Base-by-base conservation (phyloP, 64 coral and sea anemone species). In the Platygyra sinensis region DNA sequence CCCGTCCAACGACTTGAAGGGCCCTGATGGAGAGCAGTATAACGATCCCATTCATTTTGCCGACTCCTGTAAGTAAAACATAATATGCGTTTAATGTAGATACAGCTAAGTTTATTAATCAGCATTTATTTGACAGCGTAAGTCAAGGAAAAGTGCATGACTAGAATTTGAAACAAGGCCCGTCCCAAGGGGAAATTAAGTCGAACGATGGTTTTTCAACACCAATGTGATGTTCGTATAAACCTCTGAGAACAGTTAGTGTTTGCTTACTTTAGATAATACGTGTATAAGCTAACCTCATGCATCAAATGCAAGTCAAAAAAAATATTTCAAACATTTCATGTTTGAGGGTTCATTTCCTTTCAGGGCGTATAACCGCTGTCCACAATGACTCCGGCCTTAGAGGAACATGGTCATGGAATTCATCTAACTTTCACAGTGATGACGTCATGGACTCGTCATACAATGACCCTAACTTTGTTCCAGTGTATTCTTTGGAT, bases 361-460 rank as follows among this genome's bases (percentile, higher is more conserved):
- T 9, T 76, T 31, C 28, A 82, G 80, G 80, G 80, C 80, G 80
- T 36, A 82, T 82, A 82, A 82, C 80, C 8, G 60, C 80, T 33
- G 72, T 72, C 2, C 72, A 83, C 6, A 92, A 79, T 49, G 63
- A 27, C 16, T 96, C 94, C 0, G 86, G 94, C 8, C 60, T 92
- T 15, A 52, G 49, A 49, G 86, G 74, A 3, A 73, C 94, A 0
- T 96, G 94, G 94, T 96, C 90, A 0, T 96, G 94, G 94, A 89
- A 91, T 52, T 77, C 94, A 9, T 92, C 94, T 28, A 96, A 96
- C 62, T 96, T 96, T 22, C 90, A 96, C 38, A 18, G 22, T 61
- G 90, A 96, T 89, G 94, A 96, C 38, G 62, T 86, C 78, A 96
- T 96, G 94, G 94, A 96, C 42, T 83, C 36, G 18, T 71, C 94